These are phyloP conservation scores for Diadophis punctatus DNA, from an alignment of 2,113 vertebrate species.

Conservation along the genomic window DNA sequence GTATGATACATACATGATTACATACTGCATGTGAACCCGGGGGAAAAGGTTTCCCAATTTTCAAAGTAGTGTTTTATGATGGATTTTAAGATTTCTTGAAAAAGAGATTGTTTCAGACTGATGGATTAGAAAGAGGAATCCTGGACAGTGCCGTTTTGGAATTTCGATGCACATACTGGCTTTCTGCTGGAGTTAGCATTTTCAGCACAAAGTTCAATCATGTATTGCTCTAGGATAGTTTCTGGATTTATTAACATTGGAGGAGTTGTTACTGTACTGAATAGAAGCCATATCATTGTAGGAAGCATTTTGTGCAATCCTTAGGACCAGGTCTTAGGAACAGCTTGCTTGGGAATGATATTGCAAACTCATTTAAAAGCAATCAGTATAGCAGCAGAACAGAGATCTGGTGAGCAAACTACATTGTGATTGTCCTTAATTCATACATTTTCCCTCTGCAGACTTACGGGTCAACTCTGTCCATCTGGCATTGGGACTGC, in stretches of 20 bases:
- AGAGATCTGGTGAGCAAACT: background rate
- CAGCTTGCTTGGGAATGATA: background rate
- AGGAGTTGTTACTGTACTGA: background rate
- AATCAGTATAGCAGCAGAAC: background rate
- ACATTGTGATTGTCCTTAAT: background rate
- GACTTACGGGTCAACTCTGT: slow-evolving; percentile 87
- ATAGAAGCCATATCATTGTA: background rate
- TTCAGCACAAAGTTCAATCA: background rate
- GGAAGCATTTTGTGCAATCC: background rate
- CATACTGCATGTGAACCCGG: background rate
- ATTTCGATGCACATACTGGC: background rate
- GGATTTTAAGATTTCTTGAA: background rate
- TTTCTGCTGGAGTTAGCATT: background rate
- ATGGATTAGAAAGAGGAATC: background rate
- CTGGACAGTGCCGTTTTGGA: background rate
- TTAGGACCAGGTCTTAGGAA: background rate
- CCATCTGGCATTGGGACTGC: slow-evolving; percentile 75
- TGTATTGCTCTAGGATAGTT: background rate
- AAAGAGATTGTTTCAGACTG: background rate
- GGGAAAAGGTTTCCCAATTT: background rate
- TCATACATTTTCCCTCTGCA: rapidly evolving
- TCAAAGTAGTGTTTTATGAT: background rate
- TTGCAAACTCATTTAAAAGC: background rate
- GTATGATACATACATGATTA: background rate
- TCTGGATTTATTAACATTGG: background rate